Conservation (phyloP, 2,888 invertebrate species). For the Pachydiplax longipennis region DNA sequence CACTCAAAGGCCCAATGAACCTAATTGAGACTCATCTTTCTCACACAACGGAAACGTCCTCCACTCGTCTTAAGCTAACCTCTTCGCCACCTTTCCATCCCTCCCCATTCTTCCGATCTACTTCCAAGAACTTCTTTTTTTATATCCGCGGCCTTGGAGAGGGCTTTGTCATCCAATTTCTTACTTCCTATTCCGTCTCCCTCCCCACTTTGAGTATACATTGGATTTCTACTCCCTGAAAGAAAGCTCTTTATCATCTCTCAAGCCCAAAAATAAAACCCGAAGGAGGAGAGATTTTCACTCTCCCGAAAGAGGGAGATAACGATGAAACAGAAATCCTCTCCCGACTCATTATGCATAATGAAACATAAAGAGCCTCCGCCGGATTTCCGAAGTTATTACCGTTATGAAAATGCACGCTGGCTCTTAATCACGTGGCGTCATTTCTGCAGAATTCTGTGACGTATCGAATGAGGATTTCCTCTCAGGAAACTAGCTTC, state of each 20-base stretch:
- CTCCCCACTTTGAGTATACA: neutral
- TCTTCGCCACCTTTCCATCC: neutral
- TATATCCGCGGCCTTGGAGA: neutral
- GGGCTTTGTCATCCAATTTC: neutral
- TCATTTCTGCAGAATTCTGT: too few relatives aligned
- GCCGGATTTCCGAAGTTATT: too few relatives aligned
- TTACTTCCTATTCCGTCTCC: neutral
- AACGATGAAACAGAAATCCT: neutral
- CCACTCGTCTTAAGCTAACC: neutral
- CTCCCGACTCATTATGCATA: neutral
- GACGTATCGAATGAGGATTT: too few relatives aligned
- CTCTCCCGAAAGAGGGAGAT: neutral
- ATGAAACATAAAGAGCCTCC: neutral
- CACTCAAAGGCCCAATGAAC: conserved; percentile 24
- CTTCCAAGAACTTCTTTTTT: neutral
- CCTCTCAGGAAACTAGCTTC: too few relatives aligned
- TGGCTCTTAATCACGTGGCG: neutral
- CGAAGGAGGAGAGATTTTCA: neutral
- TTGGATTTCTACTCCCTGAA: neutral
- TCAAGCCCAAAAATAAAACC: neutral
- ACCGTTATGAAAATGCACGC: neutral
- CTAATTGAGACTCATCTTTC: conserved; percentile 32
- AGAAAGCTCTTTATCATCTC: neutral
- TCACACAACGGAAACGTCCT: neutral
- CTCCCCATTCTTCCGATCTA: neutral